A percentile compares a stretch with the other conserved stretches of the same genome.
Evolutionary conservation across 2,797 vertebrate species (phyloP).

Genomic region (Danionella dracula): DNA sequence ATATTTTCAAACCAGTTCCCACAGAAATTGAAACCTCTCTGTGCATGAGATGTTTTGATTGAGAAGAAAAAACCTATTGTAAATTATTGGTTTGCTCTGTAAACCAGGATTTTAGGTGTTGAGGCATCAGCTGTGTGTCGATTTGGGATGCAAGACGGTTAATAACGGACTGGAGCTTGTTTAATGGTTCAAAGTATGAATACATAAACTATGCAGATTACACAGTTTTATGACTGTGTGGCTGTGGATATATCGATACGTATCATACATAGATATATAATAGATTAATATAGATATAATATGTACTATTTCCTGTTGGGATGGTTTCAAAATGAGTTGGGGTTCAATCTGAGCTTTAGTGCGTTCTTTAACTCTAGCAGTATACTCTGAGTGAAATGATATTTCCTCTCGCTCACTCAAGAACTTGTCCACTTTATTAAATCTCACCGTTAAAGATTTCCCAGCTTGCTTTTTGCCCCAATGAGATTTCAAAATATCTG

Average conservation of each 20-base stretch:
- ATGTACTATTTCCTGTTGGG: slow-evolving; percentile 55
- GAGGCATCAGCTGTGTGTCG: slow-evolving; percentile 54
- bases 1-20: slow-evolving; percentile 61
- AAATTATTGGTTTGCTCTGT: slow-evolving; percentile 49
- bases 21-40: slow-evolving; percentile 58
- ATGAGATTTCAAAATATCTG: slow-evolving; percentile 40
- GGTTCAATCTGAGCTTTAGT: slow-evolving; percentile 45
- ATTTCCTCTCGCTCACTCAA: slow-evolving; percentile 10
- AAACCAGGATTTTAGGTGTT: slow-evolving; percentile 53
- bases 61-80: slow-evolving; percentile 46
- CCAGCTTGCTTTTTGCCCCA: slow-evolving; percentile 40
- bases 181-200: slow-evolving; percentile 54
- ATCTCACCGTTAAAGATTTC: slow-evolving; percentile 18
- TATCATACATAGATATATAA: slow-evolving; percentile 51
- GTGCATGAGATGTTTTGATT: slow-evolving; percentile 65
- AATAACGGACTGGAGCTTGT: slow-evolving; percentile 48
- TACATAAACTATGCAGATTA: slow-evolving; percentile 43
- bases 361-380: slow-evolving; percentile 40
- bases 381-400: slow-evolving; percentile 16
- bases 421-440: slow-evolving; percentile 5
- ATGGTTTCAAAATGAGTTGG: slow-evolving; percentile 56
- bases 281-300: slow-evolving; percentile 56
- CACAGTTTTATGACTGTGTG: slow-evolving; percentile 38
- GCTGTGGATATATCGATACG: slow-evolving; percentile 50
- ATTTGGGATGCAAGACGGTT: slow-evolving; percentile 38